Evolutionary conservation across 2,113 vertebrate genomes (phyloP).

Genomic region (Pleuronectes platessa): DNA sequence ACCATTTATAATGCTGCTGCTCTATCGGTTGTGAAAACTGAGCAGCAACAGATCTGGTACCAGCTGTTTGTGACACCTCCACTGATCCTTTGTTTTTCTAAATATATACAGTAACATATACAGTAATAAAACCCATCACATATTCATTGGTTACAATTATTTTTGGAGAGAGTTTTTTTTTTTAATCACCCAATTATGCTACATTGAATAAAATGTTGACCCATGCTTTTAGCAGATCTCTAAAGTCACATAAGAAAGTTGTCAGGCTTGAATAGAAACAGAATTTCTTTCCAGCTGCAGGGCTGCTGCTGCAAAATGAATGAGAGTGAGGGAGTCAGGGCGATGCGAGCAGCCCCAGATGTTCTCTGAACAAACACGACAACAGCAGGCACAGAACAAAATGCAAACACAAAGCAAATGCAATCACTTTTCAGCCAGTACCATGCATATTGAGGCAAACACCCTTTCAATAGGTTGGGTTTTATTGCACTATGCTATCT

Average conservation of each 20-base stretch:
- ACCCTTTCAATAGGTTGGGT: not conserved
- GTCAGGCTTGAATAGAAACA: not conserved
- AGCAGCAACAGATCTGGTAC: not conserved
- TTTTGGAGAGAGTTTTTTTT: not conserved
- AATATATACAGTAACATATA: not conserved
- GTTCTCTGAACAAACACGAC: constrained; percentile 15
- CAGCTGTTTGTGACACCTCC: not conserved
- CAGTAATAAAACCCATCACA: too few species aligned
- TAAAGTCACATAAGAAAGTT: not conserved
- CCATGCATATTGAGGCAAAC: not conserved
- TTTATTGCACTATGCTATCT: not conserved
- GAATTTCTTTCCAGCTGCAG: not conserved
- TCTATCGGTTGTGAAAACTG: not conserved
- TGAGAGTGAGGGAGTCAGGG: not conserved
- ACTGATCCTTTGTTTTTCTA: not conserved
- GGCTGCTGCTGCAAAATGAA: not conserved
- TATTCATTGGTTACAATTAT: not conserved
- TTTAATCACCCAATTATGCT: not conserved
- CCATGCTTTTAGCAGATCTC: not conserved
- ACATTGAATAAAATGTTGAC: not conserved
- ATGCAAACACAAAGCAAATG: not conserved
- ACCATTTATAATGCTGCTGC: too few species aligned
- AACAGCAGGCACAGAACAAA: not conserved
- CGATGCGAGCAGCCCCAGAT: not conserved
- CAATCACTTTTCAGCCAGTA: not conserved